Evolutionary conservation across 92 coral and sea anemone genomes (phyloP).

Genomic region (Desmophyllum pertusum): DNA sequence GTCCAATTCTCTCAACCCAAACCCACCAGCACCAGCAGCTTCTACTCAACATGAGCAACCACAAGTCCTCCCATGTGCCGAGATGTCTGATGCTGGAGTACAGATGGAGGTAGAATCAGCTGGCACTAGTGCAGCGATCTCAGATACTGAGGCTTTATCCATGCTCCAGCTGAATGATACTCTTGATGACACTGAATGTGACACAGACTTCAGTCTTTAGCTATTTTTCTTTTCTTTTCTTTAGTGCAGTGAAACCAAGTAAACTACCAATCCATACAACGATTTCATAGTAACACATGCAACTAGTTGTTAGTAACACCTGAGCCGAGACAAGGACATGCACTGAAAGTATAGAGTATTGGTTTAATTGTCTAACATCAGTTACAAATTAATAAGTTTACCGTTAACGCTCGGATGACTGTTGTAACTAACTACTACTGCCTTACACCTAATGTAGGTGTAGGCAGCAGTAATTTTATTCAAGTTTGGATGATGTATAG

Average conservation of each 20-base stretch:
- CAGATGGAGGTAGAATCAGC: conserved; percentile 34
- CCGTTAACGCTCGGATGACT: too few species aligned
- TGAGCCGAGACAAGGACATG: too few species aligned
- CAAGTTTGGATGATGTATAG: too few species aligned
- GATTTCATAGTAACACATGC: too few species aligned
- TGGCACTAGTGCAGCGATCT: conserved; percentile 29
- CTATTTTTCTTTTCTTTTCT: conserved; percentile 22
- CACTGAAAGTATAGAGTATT: too few species aligned
- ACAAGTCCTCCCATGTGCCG: conserved; percentile 33
- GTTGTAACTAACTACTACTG: too few species aligned
- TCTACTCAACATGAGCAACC: conserved; percentile 16
- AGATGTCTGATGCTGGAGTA: conserved; percentile 40
- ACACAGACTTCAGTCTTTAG: conserved; percentile 27
- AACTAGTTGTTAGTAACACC: too few species aligned
- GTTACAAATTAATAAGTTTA: too few species aligned
- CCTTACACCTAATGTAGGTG: too few species aligned
- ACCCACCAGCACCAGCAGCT: conserved; percentile 14
- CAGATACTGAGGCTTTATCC: conserved; percentile 34
- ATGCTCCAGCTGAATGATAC: conserved; percentile 17
- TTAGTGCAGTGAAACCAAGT: conserved; percentile 9
- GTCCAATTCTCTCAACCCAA: conserved; percentile 13
- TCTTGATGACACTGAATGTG: conserved; percentile 16
- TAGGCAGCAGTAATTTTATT: too few species aligned
- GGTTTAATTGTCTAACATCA: too few species aligned
- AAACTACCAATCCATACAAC: too few species aligned